Percentiles rank a stretch among this genome's conserved stretches.
These are phyloP conservation scores for Gallinago jamesoni DNA, from an alignment of 2,113 vertebrate species.

Conservation along the genomic window DNA sequence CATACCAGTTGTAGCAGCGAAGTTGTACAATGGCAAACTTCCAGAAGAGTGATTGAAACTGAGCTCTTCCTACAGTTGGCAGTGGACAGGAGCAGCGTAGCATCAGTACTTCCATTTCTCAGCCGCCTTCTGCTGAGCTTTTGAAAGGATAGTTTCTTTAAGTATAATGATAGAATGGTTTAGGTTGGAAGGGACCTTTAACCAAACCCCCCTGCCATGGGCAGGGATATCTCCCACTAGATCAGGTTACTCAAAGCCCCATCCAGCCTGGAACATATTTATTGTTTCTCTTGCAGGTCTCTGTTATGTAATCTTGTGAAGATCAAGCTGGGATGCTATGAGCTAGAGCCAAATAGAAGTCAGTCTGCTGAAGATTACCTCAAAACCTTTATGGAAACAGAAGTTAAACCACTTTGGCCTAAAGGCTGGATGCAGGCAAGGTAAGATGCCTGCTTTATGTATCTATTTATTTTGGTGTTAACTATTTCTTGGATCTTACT, in stretches of 20 bases:
- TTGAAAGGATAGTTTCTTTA: not conserved
- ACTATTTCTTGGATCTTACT: not conserved
- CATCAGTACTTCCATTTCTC: not conserved
- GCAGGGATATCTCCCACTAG: not conserved
- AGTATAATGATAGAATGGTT: not conserved
- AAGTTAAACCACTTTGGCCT: conserved; percentile 97
- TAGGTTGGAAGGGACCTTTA: not conserved
- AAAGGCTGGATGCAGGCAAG: conserved; percentile 99
- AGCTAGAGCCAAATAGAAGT: conserved; percentile 92
- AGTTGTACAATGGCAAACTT: not conserved
- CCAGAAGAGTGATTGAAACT: not conserved
- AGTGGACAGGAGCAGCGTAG: not conserved
- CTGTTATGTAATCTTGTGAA: conserved; percentile 94
- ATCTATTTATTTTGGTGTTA: not conserved
- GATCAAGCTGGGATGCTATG: conserved; percentile 96
- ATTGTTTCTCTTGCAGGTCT: conserved; percentile 74
- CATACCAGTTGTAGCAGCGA: not conserved
- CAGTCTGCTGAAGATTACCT: conserved; percentile 96
- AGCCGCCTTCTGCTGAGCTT: not conserved
- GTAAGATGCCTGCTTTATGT: conserved; percentile 62
- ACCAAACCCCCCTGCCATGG: not conserved
- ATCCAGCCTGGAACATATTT: not conserved
- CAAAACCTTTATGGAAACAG: conserved; percentile 97
- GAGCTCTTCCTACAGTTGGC: not conserved
- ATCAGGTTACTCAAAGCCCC: not conserved